Evolutionary conservation across 2,888 invertebrate species (phyloP), one percentile per base, ranked within the genome.

Genomic region (Notocelia uddmanniana): DNA sequence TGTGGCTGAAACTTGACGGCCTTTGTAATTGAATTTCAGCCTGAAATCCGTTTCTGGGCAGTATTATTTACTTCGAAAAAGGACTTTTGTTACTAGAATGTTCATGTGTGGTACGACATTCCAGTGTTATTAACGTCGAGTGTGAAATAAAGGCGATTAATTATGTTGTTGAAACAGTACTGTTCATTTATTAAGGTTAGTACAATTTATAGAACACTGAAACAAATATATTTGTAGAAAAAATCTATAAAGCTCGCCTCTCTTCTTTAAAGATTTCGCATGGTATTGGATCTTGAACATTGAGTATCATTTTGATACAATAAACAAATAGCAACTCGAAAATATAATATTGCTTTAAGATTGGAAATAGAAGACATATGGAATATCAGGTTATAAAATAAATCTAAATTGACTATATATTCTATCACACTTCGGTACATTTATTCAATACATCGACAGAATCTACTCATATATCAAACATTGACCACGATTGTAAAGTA

Each of bases 31-130:
- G 58, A 64, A 50, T 52, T n/a, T 57, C 23, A 15, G 41, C 19
- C 64, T 58, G 34, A 64, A 68, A 69, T 54, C 60, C 54, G 50
- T 58, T 70, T 63, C 13, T 23, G 50, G 34, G 55, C 26, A 48
- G 21, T 48, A 3, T 31, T 37, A 23, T 0, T 34, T n/a, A n/a
- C 15, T 50, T 10, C 19, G 9, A 11, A 59, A 59, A 37, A 31
- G 13, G 5, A 1, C 21, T 10, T n/a, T 31, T 57, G 3, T 23
- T 18, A 18, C 21, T 15, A 21, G 15, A 41, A 41, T 15, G 10
- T 21, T 13, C 21, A 41, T n/a, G 21, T 21, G n/a, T 13, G 8
- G 21, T 59, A 23, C 15, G 9, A 10, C 41, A 13, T 23, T 41
- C 10, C 21, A 0, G n/a, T 41, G 0, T 21, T 23, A 18, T 5